Conservation (phyloP, 2,888 invertebrate genomes). For the Autographa gamma region DNA sequence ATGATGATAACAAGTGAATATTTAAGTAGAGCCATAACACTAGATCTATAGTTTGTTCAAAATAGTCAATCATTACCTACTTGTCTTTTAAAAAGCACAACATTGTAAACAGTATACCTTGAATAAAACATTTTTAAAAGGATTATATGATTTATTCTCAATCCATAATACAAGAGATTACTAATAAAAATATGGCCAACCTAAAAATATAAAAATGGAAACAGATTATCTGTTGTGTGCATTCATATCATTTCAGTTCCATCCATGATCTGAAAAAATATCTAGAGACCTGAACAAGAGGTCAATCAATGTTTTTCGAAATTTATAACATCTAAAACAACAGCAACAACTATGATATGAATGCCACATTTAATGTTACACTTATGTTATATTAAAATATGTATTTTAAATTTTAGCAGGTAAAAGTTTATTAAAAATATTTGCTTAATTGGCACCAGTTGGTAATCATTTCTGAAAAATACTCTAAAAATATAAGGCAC, state of each 20-base stretch:
- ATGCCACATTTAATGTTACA: constrained; percentile 31
- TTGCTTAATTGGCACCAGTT: constrained; percentile 81
- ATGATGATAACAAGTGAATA: not conserved
- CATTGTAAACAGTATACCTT: constrained; percentile 14
- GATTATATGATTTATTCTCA: constrained; percentile 73
- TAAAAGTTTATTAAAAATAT: constrained; percentile 37
- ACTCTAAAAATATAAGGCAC: constrained; percentile 77
- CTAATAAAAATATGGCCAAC: constrained; percentile 75
- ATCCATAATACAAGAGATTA: constrained; percentile 66
- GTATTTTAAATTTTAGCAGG: constrained; percentile 37
- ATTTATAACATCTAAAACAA: constrained; percentile 13
- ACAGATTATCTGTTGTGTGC: constrained; percentile 30
- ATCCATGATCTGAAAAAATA: not conserved
- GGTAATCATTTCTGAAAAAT: constrained; percentile 70
- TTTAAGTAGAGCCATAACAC: not conserved
- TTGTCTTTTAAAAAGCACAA: not conserved
- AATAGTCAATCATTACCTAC: not conserved
- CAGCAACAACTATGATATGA: constrained; percentile 17
- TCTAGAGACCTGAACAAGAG: not conserved
- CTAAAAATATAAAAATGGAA: constrained; percentile 49
- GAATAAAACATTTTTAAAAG: constrained; percentile 43
- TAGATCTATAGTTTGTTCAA: too few relatives aligned
- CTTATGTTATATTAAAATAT: constrained; percentile 26
- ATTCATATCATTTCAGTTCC: constrained; percentile 22
- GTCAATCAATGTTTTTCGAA: constrained; percentile 8